Evolutionary conservation across 2,113 vertebrate genomes (phyloP).

Genomic region (Athene noctua): DNA sequence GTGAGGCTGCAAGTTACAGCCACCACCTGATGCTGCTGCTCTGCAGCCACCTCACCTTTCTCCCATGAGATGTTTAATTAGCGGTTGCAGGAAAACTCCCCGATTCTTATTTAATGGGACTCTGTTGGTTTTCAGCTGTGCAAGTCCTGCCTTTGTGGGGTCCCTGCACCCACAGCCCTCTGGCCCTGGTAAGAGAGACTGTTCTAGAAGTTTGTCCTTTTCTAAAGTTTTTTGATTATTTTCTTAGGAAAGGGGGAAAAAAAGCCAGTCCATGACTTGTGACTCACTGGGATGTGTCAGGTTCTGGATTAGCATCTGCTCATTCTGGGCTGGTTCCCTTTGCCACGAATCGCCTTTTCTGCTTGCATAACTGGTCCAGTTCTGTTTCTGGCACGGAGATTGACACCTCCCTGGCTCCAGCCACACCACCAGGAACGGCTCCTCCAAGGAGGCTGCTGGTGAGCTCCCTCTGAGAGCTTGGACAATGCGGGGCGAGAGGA

Average conservation of each 20-base stretch:
- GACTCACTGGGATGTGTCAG: not conserved
- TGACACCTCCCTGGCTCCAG: not conserved
- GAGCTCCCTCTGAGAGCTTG: not conserved
- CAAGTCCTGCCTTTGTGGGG: not conserved
- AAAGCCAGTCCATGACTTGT: not conserved
- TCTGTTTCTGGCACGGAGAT: not conserved
- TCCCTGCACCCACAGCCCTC: not conserved
- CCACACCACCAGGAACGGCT: accelerated
- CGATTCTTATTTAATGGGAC: not conserved
- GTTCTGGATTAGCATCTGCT: not conserved
- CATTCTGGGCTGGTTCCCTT: not conserved
- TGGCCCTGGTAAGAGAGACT: not conserved
- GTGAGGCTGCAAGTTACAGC: not conserved
- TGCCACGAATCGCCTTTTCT: not conserved
- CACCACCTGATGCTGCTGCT: not conserved
- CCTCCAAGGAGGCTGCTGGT: not conserved
- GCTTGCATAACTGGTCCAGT: not conserved
- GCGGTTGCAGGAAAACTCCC: not conserved
- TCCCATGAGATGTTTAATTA: not conserved
- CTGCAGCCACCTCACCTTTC: not conserved
- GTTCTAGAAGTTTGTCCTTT: not conserved
- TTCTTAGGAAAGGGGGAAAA: not conserved
- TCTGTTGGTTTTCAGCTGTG: accelerated
- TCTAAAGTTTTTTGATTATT: not conserved
- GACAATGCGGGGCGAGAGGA: not conserved